phyloP scores from a whole-genome alignment of 2,113 vertebrate genomes.

The Pyrgilauda ruficollis region DNA sequence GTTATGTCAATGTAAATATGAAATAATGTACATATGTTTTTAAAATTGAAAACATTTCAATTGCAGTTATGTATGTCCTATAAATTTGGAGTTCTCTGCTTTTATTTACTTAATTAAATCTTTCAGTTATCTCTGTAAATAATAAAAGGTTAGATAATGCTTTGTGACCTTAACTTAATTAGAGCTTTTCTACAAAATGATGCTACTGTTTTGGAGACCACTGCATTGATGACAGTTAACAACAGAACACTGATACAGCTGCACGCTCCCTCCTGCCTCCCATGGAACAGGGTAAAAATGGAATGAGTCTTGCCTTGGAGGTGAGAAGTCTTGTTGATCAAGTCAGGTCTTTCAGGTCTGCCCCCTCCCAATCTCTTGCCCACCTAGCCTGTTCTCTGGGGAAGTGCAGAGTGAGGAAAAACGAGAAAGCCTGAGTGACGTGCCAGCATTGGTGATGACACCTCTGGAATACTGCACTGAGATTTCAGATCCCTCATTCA shows the following conservation, averaged over 20 bases:
- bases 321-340: not conserved
- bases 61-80: not conserved
- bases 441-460: not conserved
- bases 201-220: not conserved
- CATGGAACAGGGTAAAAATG: not conserved
- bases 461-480: not conserved
- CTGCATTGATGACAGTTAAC: not conserved
- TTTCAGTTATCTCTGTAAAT: not conserved
- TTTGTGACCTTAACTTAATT: not conserved
- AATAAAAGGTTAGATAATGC: not conserved
- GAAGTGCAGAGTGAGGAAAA: fast-evolving
- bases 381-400: not conserved
- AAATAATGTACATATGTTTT: not conserved
- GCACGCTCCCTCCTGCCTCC: not conserved
- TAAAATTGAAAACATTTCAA: not conserved
- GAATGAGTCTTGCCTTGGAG: not conserved
- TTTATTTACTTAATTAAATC: not conserved
- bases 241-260: not conserved
- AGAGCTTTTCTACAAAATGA: not conserved
- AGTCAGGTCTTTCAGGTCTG: not conserved
- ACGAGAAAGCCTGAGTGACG: not conserved
- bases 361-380: not conserved
- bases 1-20: not conserved
- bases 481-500: not conserved
- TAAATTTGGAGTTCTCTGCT: not conserved